Conservation (phyloP, 2,888 invertebrate species). For the Harpagoxenus sublaevis region DNA sequence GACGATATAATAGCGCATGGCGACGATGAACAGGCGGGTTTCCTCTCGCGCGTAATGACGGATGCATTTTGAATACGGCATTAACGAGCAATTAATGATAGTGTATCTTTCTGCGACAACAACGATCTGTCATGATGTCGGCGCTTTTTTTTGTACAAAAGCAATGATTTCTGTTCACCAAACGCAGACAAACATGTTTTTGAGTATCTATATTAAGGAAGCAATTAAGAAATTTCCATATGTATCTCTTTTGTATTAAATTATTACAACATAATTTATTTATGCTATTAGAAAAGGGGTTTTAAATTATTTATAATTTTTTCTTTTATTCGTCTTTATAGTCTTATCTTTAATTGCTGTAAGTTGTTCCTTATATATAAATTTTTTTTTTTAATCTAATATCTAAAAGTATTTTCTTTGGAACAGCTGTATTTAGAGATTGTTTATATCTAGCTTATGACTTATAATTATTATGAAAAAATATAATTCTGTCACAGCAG, state of each 20-base stretch:
- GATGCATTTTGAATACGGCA: constrained; percentile 30
- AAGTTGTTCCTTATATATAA: neutral
- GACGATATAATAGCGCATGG: constrained; percentile 60
- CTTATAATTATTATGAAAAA: neutral
- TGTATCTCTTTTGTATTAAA: neutral
- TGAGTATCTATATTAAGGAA: neutral
- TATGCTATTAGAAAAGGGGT: neutral
- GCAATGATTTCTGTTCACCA: neutral
- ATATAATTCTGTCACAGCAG: neutral
- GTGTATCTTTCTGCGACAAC: constrained; percentile 3
- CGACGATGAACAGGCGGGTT: constrained; percentile 62
- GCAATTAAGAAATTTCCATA: neutral
- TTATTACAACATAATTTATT: neutral
- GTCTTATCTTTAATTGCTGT: neutral
- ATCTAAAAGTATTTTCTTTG: neutral
- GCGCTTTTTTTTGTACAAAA: neutral
- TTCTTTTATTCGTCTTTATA: neutral
- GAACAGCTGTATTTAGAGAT: neutral
- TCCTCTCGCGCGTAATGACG: constrained; percentile 31
- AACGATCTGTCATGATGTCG: constrained; percentile 2
- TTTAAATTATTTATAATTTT: constrained; percentile 3
- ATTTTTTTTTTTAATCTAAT: neutral
- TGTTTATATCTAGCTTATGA: neutral
- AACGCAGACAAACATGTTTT: constrained; percentile 10
- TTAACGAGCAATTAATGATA: constrained; percentile 48